These are phyloP conservation scores for Lichenostomus cassidix DNA, from an alignment of 2,113 vertebrate genomes.

Conservation along the genomic window DNA sequence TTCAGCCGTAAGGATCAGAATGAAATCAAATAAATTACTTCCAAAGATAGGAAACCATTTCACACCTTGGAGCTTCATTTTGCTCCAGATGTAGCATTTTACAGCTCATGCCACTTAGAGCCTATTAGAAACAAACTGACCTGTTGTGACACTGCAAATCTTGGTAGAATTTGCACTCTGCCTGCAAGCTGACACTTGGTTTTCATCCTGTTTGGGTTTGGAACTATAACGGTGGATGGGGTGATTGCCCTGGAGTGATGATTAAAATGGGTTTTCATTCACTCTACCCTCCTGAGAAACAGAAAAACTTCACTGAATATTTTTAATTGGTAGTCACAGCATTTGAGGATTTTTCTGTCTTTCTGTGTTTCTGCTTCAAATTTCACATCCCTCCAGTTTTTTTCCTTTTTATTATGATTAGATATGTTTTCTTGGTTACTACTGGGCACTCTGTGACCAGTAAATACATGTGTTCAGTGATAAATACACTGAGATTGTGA, in stretches of 20 bases:
- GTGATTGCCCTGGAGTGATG: not conserved
- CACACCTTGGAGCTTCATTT: constrained; percentile 30
- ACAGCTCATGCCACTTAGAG: not conserved
- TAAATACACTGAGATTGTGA: not conserved
- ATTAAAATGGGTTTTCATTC: not conserved
- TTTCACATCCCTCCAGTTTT: not conserved
- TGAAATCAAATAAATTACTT: constrained; percentile 51
- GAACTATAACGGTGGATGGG: not conserved
- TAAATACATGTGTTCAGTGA: accelerated
- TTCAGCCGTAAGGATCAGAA: constrained; percentile 3
- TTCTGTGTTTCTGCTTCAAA: not conserved
- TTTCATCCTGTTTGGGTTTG: not conserved
- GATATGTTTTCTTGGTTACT: not conserved
- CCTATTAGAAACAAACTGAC: constrained; percentile 1
- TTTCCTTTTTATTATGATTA: not conserved
- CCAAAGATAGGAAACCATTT: constrained; percentile 42
- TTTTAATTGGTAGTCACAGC: not conserved
- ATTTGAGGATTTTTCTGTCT: not conserved
- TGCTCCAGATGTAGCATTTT: not conserved
- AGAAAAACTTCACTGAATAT: not conserved
- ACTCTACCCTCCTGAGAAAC: not conserved
- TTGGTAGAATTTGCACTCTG: constrained; percentile 16
- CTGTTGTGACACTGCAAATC: not conserved
- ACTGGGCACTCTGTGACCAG: not conserved
- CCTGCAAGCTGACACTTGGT: not conserved